Base-by-base conservation (phyloP, 2,797 vertebrate species). In the Dipus sagitta region DNA sequence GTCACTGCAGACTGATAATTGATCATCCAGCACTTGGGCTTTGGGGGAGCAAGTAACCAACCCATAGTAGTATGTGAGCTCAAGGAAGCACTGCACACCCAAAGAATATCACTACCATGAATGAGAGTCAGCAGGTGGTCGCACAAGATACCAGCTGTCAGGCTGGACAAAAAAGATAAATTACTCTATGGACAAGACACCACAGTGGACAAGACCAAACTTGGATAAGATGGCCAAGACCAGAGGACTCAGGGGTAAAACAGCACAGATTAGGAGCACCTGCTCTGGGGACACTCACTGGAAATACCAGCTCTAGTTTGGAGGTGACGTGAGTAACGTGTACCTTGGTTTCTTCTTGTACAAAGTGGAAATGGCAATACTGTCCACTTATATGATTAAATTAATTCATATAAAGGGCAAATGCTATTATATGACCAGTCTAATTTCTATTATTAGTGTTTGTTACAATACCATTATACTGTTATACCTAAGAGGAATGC, bases 351-450 rank as follows among this genome's bases (percentile, higher is more conserved):
- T 90, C 67, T 38, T 72, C 28, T 64, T 26, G 52, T 17, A 54
- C 24, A 47, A 71, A 88, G 11, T 20, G 75, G 11, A 81, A 26
- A 75, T 26, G 28, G 9, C 71, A 58, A 28, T 28, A n/a, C 15
- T 26, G 1, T 32, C 3, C 30, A 17, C 28, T 1, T 42, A 14
- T 14, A 68, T 28, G 68, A 68, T 76, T 85, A 62, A 76, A 24
- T 86, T 72, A 70, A 70, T 88, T 96, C 95, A 83, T 9, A 88
- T 38, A 80, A 95, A 91, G 67, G 62, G 6, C 0, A 0, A 83
- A 78, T 28, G 80, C 64, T 72, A 64, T 84, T 92, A 47, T 0
- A 2, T n/a, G n/a, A 13, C 17, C 32, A 54, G 10, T 60, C 0
- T 70, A 83, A 94, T 26, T 70, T 67, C 10, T 38, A 17, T 88